A percentile compares a stretch with the other conserved stretches of the same genome.
phyloP scores from a whole-genome alignment of 2,888 invertebrate species.

The Dichetophora obliterata region DNA sequence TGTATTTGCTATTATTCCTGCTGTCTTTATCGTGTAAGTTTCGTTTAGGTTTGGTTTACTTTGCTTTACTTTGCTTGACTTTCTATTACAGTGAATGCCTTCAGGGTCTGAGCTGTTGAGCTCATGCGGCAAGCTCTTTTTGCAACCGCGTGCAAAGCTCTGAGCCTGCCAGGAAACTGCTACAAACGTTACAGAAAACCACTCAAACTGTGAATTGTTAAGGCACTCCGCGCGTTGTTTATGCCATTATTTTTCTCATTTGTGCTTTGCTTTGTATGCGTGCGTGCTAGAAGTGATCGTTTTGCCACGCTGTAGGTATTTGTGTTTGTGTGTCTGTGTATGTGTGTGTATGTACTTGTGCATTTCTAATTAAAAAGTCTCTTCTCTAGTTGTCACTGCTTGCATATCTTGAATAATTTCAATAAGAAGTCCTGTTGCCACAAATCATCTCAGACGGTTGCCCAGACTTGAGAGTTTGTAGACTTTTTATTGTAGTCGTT shows the following conservation, averaged over 20 bases:
- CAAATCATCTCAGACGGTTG: no score
- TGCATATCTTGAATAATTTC: background rate
- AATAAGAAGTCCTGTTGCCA: background rate
- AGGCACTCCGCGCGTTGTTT: background rate
- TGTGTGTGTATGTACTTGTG: background rate
- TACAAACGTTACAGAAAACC: background rate
- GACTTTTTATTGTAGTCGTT: no score
- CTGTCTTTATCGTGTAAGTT: background rate
- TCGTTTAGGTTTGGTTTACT: background rate
- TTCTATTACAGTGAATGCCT: background rate
- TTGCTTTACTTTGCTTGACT: background rate
- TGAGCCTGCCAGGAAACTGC: background rate
- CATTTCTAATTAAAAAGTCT: slow-evolving; percentile 11
- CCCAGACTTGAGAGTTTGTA: no score
- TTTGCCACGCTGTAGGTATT: background rate
- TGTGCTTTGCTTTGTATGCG: background rate
- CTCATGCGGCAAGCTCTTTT: background rate
- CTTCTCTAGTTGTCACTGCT: background rate
- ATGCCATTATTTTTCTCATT: background rate
- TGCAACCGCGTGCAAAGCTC: background rate
- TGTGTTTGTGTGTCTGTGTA: background rate
- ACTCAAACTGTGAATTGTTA: background rate
- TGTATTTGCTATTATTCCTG: background rate
- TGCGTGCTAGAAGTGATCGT: background rate
- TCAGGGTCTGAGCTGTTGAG: background rate